Evolutionary conservation across 2,888 invertebrate genomes (phyloP), one percentile per base, ranked within the genome.

Genomic region (Polydrusus tereticollis): DNA sequence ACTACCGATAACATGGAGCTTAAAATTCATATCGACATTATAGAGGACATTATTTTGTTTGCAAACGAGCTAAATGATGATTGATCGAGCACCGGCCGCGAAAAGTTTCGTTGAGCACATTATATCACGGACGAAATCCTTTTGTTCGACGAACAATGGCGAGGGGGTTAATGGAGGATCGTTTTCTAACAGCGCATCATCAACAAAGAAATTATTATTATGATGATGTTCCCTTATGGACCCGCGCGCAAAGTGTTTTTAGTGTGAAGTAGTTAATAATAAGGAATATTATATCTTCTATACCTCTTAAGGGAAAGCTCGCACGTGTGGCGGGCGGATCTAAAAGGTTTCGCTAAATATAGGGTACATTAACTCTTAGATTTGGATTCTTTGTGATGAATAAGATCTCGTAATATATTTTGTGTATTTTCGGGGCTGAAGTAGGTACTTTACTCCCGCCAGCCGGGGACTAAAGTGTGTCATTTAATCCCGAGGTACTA

Each of bases 121-220:
- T 64, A 64, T 65, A 70, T 64, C 58, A 70, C 33, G 63, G 67
- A 50, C 29, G 63, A 72, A 67, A 47, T 59, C 63, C 67, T 68
- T 72, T 72, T 66, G 60, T 66, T 67, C 67, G 23, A 20, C 71
- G 67, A 67, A 72, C 72, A 72, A 72, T 72, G 63, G 20, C 55
- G 21, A 18, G 62, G 72, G 62, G 72, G 66, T 63, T 72, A 72
- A 72, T 72, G 72, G 72, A 72, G 59, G 67, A 72, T 72, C 63
- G 63, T 72, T 67, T 67, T 62, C 62, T 57, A 63, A 52, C 67
- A 57, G 67, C 58, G 26, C 43, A 60, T 60, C 60, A 66, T 33
- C 62, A 67, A 38, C 62, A 72, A 70, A 64, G 64, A 70, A 70
- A 65, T 65, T 50, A 70, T 70, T 64, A 64, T 70, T 70, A 70